These are phyloP conservation scores for Onychomys arenicola DNA, from an alignment of 2,797 vertebrate species.

Conservation along the genomic window DNA sequence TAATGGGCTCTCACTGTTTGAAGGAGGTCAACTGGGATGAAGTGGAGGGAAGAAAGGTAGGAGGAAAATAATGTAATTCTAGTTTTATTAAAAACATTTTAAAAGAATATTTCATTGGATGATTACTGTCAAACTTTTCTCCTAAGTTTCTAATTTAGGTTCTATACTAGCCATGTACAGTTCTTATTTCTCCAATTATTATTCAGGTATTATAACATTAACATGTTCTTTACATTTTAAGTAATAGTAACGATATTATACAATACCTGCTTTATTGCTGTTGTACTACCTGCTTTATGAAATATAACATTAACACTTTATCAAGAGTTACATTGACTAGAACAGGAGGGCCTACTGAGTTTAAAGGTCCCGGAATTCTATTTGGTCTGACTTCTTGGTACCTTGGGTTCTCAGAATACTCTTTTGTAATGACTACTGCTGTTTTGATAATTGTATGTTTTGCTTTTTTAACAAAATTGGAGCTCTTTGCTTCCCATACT, in stretches of 20 bases:
- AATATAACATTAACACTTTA: not conserved
- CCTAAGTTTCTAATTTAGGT: not conserved
- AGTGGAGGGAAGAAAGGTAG: too few relatives aligned
- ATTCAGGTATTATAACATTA: not conserved
- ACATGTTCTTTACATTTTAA: not conserved
- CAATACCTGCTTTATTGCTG: too few relatives aligned
- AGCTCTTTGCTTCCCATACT: not conserved
- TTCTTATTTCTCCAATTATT: conserved; percentile 24
- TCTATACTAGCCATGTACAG: not conserved
- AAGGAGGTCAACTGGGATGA: too few relatives aligned
- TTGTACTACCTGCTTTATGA: not conserved
- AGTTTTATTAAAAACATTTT: not conserved
- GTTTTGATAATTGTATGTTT: not conserved
- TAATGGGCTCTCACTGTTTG: too few relatives aligned
- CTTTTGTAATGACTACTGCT: not conserved
- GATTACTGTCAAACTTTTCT: not conserved
- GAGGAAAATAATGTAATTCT: too few relatives aligned
- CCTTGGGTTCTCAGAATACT: conserved; percentile 26
- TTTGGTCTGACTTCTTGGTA: not conserved
- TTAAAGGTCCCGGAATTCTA: not conserved
- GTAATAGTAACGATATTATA: not conserved
- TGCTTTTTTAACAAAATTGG: conserved; percentile 16
- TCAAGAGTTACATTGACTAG: not conserved
- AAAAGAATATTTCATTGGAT: not conserved
- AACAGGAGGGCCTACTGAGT: not conserved